phyloP scores from a whole-genome alignment of 1,140 invertebrate genomes.

The Asbolus verrucosus region DNA sequence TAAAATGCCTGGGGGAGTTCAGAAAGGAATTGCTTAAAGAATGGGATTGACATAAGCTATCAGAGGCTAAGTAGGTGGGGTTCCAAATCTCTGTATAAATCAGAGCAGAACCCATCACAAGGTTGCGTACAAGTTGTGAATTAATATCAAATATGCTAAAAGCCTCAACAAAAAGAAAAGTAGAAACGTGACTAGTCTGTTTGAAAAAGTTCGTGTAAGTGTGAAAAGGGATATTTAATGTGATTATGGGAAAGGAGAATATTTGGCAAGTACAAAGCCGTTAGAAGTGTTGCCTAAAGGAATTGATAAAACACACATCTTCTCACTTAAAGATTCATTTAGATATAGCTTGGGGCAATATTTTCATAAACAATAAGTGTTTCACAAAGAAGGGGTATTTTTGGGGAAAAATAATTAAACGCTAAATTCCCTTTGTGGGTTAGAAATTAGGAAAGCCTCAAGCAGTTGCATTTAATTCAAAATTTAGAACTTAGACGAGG shows the following conservation, averaged over 20 bases:
- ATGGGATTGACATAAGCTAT: conserved; percentile 31
- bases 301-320: conserved; percentile 37
- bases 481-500: conserved; percentile 6
- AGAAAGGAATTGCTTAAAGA: conserved; percentile 25
- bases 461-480: conserved; percentile 23
- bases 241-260: conserved; percentile 19
- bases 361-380: conserved; percentile 30
- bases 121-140: conserved; percentile 5
- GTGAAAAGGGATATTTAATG: conserved; percentile 15
- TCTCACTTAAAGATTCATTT: conserved; percentile 36
- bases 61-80: conserved; percentile 25
- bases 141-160: background rate
- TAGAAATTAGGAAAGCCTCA: conserved; percentile 11
- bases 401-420: conserved; percentile 31
- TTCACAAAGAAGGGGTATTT: conserved; percentile 28
- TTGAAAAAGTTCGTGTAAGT: background rate
- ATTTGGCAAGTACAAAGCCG: conserved; percentile 20
- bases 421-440: background rate
- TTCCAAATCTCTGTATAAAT: conserved; percentile 34
- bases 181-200: background rate
- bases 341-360: conserved; percentile 9
- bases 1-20: conserved; percentile 17
- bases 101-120: conserved; percentile 15
- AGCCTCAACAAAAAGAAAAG: background rate
- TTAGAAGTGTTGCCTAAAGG: conserved; percentile 21